Base-by-base conservation (phyloP, 2,888 invertebrate genomes). In the Drosophila niveifrons region DNA sequence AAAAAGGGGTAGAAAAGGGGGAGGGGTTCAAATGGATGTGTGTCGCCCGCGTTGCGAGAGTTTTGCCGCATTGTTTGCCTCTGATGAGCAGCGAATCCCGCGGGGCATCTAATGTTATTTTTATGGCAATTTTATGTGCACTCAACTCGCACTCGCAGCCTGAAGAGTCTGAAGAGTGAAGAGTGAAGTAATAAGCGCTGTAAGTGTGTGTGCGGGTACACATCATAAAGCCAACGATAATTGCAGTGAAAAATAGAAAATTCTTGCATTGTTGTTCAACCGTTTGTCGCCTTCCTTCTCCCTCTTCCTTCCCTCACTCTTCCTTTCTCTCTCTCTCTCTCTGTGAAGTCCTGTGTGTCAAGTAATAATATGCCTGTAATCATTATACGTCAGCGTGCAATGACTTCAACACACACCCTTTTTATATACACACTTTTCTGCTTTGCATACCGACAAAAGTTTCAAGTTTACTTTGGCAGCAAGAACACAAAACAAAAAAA, bases 331-430 rank as follows among this genome's bases (percentile, higher is more conserved):
- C 17, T 18, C 13, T 53, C 50, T 66, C 66, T 29, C 13, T 53
- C 57, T 66, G 66, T 57, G 44, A 63, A 64, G 70, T 75, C 66
- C 34, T 66, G 50, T 75, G 66, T 72, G 78, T 63, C 76, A 75
- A 75, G 82, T 80, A 67, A 76, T 76, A 82, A 80, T 75, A 81
- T 73, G 82, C 72, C 75, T 72, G 69, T 78, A 80, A 81, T 81
- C 75, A 82, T 82, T 82, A 80, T 53, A 69, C 66, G 62, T 56
- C 73, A 78, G 78, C 75, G 82, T 80, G 63, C 82, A 80, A 82
- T 82, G 82, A 82, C 82, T 82, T 71, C 18, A 11, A 44, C 48
- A 62, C 29, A 36, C 23, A 23, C 23, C 23, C 23, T 23, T 23
- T 23, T 23, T 23, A 23, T 23, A 23, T 6, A 23, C 23, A 23